These are phyloP conservation scores for Hozukius guyotensis DNA, from an alignment of 2,797 vertebrate genomes.

Conservation along the genomic window DNA sequence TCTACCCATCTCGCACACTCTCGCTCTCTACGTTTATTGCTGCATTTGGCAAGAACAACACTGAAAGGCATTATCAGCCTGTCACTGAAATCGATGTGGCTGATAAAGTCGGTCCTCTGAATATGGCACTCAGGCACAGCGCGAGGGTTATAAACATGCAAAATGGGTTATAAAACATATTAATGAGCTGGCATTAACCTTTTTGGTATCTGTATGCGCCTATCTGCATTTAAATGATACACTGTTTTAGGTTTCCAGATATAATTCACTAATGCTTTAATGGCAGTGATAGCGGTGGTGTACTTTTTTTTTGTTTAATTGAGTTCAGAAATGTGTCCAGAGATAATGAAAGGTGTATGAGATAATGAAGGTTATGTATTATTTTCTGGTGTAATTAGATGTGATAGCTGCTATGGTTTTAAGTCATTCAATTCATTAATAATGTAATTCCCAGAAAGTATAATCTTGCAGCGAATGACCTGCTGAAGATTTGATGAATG, in stretches of 20 bases:
- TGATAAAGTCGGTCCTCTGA: constrained; percentile 56
- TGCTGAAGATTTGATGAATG: constrained; percentile 19
- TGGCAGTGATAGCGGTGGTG: constrained; percentile 1
- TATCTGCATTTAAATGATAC: constrained; percentile 54
- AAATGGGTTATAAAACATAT: constrained; percentile 61
- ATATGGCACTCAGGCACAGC: constrained; percentile 30
- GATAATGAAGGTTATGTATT: constrained; percentile 54
- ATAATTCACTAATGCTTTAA: constrained; percentile 46
- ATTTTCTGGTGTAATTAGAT: constrained; percentile 59
- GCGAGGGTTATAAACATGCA: constrained; percentile 56
- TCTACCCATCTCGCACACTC: neutral
- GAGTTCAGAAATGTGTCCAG: constrained; percentile 50
- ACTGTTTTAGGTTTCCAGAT: constrained; percentile 43
- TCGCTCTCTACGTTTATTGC: constrained; percentile 55
- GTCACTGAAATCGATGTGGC: constrained; percentile 63
- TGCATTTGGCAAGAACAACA: constrained; percentile 67
- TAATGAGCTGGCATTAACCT: constrained; percentile 64
- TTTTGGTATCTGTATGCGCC: constrained; percentile 3
- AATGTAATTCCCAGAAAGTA: constrained; percentile 20
- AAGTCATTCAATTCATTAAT: constrained; percentile 46
- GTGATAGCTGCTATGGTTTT: constrained; percentile 41
- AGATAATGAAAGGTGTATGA: constrained; percentile 59
- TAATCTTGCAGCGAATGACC: constrained; percentile 18
- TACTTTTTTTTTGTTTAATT: constrained; percentile 53
- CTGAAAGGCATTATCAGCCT: constrained; percentile 68